These are phyloP conservation scores for Poeciliopsis occidentalis DNA, from an alignment of 2,113 vertebrate genomes.

Conservation along the genomic window DNA sequence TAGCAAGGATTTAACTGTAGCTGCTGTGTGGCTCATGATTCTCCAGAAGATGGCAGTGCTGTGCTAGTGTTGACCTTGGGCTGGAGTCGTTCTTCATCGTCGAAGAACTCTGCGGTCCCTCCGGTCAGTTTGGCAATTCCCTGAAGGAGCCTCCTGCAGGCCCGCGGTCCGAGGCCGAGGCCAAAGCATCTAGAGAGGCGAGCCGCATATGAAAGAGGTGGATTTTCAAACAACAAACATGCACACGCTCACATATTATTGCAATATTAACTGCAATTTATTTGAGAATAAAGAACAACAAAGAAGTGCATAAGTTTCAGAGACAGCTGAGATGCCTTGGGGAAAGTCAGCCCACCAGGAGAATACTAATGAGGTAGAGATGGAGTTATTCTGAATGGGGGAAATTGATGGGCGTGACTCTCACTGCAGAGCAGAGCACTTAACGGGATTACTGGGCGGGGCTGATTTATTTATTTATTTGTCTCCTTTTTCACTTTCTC, in stretches of 20 bases:
- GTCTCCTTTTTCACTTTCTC: conserved; percentile 10
- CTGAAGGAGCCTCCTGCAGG: conserved; percentile 84
- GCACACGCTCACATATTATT: background rate
- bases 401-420: conserved; percentile 57
- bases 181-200: conserved; percentile 82
- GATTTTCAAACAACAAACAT: background rate
- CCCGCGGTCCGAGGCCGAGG: conserved; percentile 83
- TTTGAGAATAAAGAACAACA: background rate
- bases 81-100: conserved; percentile 88
- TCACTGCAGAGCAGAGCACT: conserved; percentile 74
- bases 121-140: conserved; percentile 88
- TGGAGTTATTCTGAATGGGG: conserved; percentile 58
- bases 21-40: conserved; percentile 18
- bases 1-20: background rate
- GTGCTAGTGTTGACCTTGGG: conserved; percentile 84
- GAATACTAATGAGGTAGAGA: conserved; percentile 76
- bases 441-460: conserved; percentile 75
- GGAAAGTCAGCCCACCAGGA: conserved; percentile 45
- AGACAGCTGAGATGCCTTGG: conserved; percentile 36
- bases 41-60: conserved; percentile 48
- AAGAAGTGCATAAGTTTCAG: background rate
- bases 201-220: background rate
- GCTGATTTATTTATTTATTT: conserved; percentile 45
- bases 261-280: background rate
- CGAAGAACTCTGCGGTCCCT: conserved; percentile 85